Conservation (phyloP, 92 coral and sea anemone species). For the Bergia sp. region DNA sequence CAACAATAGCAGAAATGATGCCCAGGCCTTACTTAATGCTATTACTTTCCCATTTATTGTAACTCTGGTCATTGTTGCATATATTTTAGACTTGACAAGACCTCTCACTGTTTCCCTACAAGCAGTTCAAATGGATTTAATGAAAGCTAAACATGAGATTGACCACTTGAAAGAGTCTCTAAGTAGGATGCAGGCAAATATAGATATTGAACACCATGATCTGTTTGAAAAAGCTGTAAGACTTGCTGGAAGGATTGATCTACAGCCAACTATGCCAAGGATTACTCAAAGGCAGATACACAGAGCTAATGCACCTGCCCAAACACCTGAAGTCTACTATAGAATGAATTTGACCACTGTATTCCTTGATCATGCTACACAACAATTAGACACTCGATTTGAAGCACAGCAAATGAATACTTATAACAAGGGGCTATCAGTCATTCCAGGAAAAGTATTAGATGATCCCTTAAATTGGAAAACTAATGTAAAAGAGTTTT, state of each 20-base stretch:
- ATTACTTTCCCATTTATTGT: constrained; percentile 4
- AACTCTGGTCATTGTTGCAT: constrained; percentile 19
- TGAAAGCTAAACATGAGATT: constrained; percentile 50
- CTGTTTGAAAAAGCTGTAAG: constrained; percentile 53
- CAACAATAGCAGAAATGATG: neutral
- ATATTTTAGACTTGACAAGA: constrained; percentile 3
- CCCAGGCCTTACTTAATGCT: constrained; percentile 14
- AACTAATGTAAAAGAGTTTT: constrained; percentile 47
- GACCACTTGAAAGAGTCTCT: constrained; percentile 25
- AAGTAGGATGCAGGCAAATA: constrained; percentile 45
- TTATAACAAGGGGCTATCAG: constrained; percentile 58
- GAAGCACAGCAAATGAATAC: constrained; percentile 41
- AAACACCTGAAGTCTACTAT: constrained; percentile 56
- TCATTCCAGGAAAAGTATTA: constrained; percentile 47
- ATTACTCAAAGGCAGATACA: constrained; percentile 52
- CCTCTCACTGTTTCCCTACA: constrained; percentile 6
- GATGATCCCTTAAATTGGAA: constrained; percentile 47
- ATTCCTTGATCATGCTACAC: constrained; percentile 58
- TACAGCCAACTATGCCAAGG: constrained; percentile 55
- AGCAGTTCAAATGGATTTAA: constrained; percentile 50
- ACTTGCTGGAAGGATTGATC: constrained; percentile 52
- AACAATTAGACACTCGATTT: constrained; percentile 58
- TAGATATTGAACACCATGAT: constrained; percentile 51
- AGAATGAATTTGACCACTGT: constrained; percentile 53
- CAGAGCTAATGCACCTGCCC: constrained; percentile 56